Evolutionary conservation across 2,797 vertebrate species (phyloP), one percentile per base, ranked within the genome.

Genomic region (Enteromius unitaeniatus): DNA sequence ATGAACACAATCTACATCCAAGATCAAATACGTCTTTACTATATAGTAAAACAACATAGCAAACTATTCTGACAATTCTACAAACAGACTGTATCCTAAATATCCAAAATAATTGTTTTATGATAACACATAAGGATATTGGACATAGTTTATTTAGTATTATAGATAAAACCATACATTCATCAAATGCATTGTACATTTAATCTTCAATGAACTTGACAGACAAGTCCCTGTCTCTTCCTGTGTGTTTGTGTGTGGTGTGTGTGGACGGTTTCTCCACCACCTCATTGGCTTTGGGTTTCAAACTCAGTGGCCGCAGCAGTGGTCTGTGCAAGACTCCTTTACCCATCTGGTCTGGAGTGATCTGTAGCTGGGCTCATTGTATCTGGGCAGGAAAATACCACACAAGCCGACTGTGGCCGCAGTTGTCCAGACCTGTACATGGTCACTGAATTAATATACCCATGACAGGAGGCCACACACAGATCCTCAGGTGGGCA

Each of bases 221-320:
- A 65, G 77, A 58, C 21, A 23, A 26, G 62, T 77, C 55, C 53
- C 42, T 65, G 42, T 76, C 51, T 76, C 51, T 58, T 76, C 31
- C 73, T 79, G 45, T 79, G 60, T 78, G 42, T 65, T 19, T 65
- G 65, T 69, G 45, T 80, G 51, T 80, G 49, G 67, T 80, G 51
- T 70, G 40, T 69, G 51, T 70, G 60, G 67, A 81, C 2, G 6
- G 31, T 70, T 78, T 78, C 73, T 72, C 17, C 83, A 84, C 75
- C 64, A 68, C 80, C 60, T 82, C 89, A 91, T 89, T 92, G 93
- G 91, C 87, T 89, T 92, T 91, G 92, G 88, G 90, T 92, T 94
- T 91, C 88, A 91, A 86, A 11, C 89, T 69, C 85, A 86, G 87
- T 91, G 89, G 87, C 92, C 92, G 86, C 92, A 93, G 87, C 83